Evolutionary conservation across 2,797 vertebrate species (phyloP).

Genomic region (Peromyscus nudipes): DNA sequence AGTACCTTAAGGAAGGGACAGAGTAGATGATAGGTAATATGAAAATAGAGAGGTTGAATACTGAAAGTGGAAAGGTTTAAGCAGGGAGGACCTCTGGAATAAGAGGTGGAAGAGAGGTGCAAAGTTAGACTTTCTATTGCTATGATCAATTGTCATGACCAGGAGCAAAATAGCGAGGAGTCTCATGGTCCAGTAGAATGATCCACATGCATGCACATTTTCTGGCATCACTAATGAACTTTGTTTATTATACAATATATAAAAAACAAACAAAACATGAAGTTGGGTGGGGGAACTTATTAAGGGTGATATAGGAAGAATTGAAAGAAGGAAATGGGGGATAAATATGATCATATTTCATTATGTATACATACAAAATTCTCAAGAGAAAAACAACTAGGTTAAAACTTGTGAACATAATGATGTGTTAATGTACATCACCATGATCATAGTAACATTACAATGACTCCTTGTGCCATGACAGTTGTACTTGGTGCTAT

Average conservation of each 20-base stretch:
- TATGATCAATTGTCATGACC: background rate
- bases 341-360: background rate
- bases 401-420: background rate
- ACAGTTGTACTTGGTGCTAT: background rate
- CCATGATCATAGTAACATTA: background rate
- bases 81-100: background rate
- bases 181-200: background rate
- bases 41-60: background rate
- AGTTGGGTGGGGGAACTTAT: background rate
- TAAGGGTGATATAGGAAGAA: background rate
- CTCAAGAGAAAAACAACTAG: background rate
- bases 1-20: too few species aligned
- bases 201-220: background rate
- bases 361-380: background rate
- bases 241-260: background rate
- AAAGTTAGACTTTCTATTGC: background rate
- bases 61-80: background rate
- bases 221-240: background rate
- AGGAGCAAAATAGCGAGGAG: background rate
- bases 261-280: background rate
- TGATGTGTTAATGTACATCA: background rate
- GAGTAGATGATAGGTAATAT: too few species aligned
- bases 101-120: too few species aligned
- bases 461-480: background rate
- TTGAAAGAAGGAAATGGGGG: too few species aligned